Conservation (phyloP, 2,113 vertebrate species). For the Himantopus leucocephalus region DNA sequence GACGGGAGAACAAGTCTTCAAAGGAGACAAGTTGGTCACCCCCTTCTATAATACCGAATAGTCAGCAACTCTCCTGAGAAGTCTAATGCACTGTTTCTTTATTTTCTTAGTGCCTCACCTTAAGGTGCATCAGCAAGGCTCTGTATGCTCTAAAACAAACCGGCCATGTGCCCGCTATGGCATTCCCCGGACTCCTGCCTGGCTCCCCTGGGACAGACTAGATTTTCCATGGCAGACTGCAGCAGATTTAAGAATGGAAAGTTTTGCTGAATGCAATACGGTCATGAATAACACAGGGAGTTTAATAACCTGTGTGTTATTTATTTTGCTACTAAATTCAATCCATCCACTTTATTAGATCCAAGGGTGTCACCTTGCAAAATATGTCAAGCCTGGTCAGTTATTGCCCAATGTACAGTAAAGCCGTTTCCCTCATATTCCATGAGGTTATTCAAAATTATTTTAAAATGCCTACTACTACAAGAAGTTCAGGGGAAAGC, state of each 20-base stretch:
- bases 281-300: slow-evolving; percentile 24
- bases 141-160: background rate
- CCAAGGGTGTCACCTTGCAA: slow-evolving; percentile 23
- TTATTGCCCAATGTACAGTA: slow-evolving; percentile 14
- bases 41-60: background rate
- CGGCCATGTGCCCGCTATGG: background rate
- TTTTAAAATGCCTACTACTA: slow-evolving; percentile 38
- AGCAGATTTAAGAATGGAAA: slow-evolving; percentile 17
- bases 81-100: background rate
- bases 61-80: background rate
- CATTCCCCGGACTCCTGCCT: background rate
- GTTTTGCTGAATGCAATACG: slow-evolving; percentile 46
- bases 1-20: background rate
- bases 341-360: slow-evolving; percentile 42
- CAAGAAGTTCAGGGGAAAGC: slow-evolving; percentile 13
- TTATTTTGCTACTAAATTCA: slow-evolving; percentile 56
- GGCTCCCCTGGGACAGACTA: background rate
- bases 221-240: slow-evolving; percentile 3
- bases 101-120: background rate
- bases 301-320: slow-evolving; percentile 43
- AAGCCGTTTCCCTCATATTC: slow-evolving; percentile 9
- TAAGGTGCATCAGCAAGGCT: background rate
- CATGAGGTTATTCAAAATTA: slow-evolving; percentile 44
- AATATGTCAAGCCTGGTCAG: slow-evolving; percentile 22
- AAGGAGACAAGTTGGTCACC: background rate